Evolutionary conservation across 2,113 vertebrate genomes (phyloP).

Genomic region (Camelus bactrianus): DNA sequence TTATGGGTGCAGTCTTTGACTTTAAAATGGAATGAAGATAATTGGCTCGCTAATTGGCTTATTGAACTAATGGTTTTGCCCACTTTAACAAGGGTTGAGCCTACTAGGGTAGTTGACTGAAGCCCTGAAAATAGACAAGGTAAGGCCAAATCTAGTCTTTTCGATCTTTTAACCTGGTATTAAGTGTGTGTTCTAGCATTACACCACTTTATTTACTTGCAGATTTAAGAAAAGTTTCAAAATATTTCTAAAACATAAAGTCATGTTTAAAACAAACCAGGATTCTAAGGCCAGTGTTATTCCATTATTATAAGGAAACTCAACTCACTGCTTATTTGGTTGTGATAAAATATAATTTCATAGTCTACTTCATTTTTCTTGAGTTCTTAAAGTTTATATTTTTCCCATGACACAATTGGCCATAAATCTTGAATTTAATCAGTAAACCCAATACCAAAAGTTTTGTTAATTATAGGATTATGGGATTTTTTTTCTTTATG

Average conservation of each 20-base stretch:
- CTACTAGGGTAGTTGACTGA: not conserved
- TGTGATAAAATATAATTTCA: not conserved
- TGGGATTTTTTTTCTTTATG: not conserved
- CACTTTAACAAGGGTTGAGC: not conserved
- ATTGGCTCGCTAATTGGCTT: not conserved
- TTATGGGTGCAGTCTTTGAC: not conserved
- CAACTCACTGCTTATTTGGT: not conserved
- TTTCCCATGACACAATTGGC: constrained; percentile 2
- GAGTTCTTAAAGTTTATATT: not conserved
- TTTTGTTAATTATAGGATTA: not conserved
- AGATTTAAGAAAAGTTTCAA: not conserved
- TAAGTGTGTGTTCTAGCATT: not conserved
- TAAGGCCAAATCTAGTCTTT: not conserved
- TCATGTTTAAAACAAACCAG: not conserved
- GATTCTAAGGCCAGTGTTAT: not conserved
- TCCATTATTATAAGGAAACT: not conserved
- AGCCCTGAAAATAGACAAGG: not conserved
- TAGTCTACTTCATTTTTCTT: not conserved
- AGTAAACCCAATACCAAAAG: not conserved
- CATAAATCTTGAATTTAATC: not conserved
- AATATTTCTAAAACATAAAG: not conserved
- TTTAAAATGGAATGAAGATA: not conserved
- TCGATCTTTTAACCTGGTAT: not conserved
- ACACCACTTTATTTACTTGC: not conserved
- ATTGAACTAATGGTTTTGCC: not conserved